These are phyloP conservation scores for Cryptoblepharus egeriae DNA, from an alignment of 2,797 vertebrate genomes.

Conservation along the genomic window DNA sequence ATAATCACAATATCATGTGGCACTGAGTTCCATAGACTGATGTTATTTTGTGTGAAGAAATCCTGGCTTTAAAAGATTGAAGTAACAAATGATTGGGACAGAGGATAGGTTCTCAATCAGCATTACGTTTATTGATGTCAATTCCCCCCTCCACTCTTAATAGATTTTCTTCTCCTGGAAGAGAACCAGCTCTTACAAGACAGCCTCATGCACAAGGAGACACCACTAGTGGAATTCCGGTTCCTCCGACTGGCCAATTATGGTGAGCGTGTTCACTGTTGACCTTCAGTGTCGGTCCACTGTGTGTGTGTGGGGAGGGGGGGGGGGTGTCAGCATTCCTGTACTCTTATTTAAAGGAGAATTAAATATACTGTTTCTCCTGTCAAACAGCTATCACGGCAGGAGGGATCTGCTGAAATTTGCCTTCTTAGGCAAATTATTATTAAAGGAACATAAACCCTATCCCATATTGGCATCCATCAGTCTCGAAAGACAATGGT, in stretches of 20 bases:
- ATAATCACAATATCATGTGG: not conserved
- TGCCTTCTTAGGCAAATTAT: not conserved
- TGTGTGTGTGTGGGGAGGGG: too few relatives aligned
- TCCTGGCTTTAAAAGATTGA: not conserved
- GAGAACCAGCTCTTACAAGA: constrained; percentile 78
- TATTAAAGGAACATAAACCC: not conserved
- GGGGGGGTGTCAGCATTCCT: not conserved
- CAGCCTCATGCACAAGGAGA: constrained; percentile 77
- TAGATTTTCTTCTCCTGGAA: constrained; percentile 83
- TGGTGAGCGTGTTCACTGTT: constrained; percentile 69
- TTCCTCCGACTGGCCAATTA: constrained; percentile 78
- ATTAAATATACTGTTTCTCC: not conserved
- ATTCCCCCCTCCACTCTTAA: not conserved
- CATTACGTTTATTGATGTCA: not conserved
- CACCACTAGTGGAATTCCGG: constrained; percentile 78
- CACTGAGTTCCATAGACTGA: not conserved
- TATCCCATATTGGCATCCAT: not conserved
- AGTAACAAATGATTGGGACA: not conserved
- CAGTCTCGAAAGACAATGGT: too few relatives aligned
- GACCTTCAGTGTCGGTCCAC: not conserved
- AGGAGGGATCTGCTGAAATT: not conserved
- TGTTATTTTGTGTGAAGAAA: not conserved
- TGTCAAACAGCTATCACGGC: not conserved
- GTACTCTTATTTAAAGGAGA: not conserved
- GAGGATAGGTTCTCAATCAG: not conserved